Percentiles rank a stretch among this genome's conserved stretches.
These are phyloP conservation scores for Leucoma salicis DNA, from an alignment of 2,888 invertebrate species.

Conservation along the genomic window DNA sequence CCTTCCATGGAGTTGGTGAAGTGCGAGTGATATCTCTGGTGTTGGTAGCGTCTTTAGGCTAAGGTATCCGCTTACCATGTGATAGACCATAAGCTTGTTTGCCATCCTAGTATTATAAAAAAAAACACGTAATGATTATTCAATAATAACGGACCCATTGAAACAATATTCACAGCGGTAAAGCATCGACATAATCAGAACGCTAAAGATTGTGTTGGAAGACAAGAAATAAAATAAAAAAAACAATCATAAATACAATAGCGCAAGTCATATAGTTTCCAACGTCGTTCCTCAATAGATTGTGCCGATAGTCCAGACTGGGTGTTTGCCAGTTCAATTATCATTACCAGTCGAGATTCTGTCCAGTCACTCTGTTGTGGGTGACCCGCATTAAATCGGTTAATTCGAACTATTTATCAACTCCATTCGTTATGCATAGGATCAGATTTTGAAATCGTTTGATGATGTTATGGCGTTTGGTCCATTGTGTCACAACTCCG, in stretches of 20 bases:
- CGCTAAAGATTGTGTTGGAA: conserved; percentile 80
- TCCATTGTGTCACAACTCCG: conserved; percentile 55
- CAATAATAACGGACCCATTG: conserved; percentile 58
- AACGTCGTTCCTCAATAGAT: conserved; percentile 69
- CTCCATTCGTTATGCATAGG: conserved; percentile 79
- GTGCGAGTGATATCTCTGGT: too few relatives aligned
- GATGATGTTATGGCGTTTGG: conserved; percentile 75
- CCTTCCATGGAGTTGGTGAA: too few relatives aligned
- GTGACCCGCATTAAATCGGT: conserved; percentile 83
- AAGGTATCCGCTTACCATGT: too few relatives aligned
- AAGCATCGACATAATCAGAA: conserved; percentile 78
- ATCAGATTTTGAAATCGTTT: conserved; percentile 80
- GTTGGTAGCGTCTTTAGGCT: too few relatives aligned
- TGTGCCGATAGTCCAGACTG: conserved; percentile 70
- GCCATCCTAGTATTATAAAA: too few relatives aligned
- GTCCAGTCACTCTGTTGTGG: conserved; percentile 76
- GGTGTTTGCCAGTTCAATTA: conserved; percentile 83
- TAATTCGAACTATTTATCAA: conserved; percentile 82
- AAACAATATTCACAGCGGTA: conserved; percentile 78
- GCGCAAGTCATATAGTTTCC: conserved; percentile 78
- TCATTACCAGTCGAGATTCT: conserved; percentile 72
- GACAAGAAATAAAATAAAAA: conserved; percentile 70
- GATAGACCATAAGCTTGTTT: too few relatives aligned
- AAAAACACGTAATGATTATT: too few relatives aligned
- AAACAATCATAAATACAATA: conserved; percentile 77